Conservation (phyloP, 2,888 invertebrate species). For the Geotrupes spiniger region DNA sequence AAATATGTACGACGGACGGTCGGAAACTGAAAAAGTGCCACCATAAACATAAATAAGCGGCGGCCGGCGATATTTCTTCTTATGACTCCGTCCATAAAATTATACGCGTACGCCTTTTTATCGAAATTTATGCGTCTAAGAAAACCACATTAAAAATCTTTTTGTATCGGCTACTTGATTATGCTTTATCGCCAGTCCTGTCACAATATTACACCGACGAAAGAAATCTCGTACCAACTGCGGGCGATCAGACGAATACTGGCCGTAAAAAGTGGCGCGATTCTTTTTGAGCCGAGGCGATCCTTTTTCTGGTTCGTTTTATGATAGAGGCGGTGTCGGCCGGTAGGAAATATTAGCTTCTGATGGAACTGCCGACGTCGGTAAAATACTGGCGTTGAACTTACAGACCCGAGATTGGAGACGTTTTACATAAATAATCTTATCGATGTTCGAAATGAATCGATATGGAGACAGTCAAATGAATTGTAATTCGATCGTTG, state of each 20-base stretch:
- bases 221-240: slow-evolving; percentile 34
- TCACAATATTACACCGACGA: slow-evolving; percentile 42
- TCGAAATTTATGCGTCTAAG: slow-evolving; percentile 36
- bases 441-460: too few species aligned
- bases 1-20: too few species aligned
- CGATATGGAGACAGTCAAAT: too few species aligned
- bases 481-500: too few species aligned
- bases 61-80: slow-evolving; percentile 21
- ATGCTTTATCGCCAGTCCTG: slow-evolving; percentile 42
- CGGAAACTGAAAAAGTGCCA: slow-evolving; percentile 13
- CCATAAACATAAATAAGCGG: slow-evolving; percentile 22
- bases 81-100: slow-evolving; percentile 23
- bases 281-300: slow-evolving; percentile 9
- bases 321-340: slow-evolving; percentile 25
- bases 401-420: too few species aligned
- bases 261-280: slow-evolving; percentile 12
- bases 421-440: too few species aligned
- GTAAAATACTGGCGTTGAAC: slow-evolving; percentile 19
- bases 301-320: slow-evolving; percentile 22
- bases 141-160: slow-evolving; percentile 39
- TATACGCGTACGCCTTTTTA: slow-evolving; percentile 34
- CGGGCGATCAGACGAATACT: slow-evolving; percentile 23
- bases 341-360: slow-evolving; percentile 36
- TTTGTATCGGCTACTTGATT: slow-evolving; percentile 43
- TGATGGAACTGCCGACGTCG: slow-evolving; percentile 34